Evolutionary conservation across 2,888 invertebrate species (phyloP), one percentile per base, ranked within the genome.

Genomic region (Arrhopalites spinosus): DNA sequence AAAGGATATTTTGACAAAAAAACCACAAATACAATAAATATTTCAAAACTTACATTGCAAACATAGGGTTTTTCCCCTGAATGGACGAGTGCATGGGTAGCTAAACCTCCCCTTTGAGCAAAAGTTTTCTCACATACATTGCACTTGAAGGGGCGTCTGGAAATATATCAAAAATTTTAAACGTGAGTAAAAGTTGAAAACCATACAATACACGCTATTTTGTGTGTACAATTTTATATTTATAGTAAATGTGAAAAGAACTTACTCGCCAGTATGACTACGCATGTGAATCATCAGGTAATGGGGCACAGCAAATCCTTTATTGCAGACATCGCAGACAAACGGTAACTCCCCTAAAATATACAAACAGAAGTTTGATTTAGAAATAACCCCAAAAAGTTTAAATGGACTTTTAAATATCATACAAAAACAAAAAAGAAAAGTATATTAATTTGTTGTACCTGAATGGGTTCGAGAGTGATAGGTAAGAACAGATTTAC

Each of bases 41-140:
- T 67, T 13, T 3, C 7, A 56, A 50, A 53, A 17, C 73, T 73
- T 67, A 81, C 81, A 66, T 74, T 61, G 50, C 81, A 81, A 63
- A 64, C 56, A 64, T 78, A 81, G 1, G 81, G 81, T 59, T 81
- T 81, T 25, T 78, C 80, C 23, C 81, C 80, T 1, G 81, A 78
- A 66, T 81, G 81, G 13, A 81, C 81, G 30, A 80, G 74, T 2
- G 80, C 70, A 73, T 81, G 81, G 5, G 79, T 81, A 25, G 78
- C 80, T 20, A 81, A 74, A 20, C 81, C 80, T 29, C 81, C 80
- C 2, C 80, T 70, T 71, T 81, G 80, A 11, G 81, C 79, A 72
- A 81, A 81, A 3, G 79, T 78, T 59, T 79, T 80, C 11, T 78
- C 78, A 69, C 81, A 81, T 7, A 75, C 75, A 30, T 64, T 56